phyloP scores from a whole-genome alignment of 2,797 vertebrate genomes.

The Ceryle rudis region DNA sequence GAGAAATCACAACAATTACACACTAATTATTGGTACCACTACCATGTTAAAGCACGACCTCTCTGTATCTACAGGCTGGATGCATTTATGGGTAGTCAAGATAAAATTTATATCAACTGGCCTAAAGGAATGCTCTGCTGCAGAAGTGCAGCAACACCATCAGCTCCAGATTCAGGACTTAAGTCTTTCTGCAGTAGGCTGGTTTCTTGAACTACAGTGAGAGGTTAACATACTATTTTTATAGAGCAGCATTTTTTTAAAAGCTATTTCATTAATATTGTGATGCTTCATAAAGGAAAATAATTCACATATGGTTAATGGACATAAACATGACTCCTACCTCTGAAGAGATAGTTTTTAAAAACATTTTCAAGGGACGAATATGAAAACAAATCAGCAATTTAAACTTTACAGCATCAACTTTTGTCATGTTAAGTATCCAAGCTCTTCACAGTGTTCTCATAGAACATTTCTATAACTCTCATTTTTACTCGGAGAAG shows the following conservation, averaged over 20 bases:
- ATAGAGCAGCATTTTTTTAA: not conserved
- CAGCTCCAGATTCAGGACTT: not conserved
- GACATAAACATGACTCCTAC: not conserved
- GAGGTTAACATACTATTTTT: not conserved
- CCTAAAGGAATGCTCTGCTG: not conserved
- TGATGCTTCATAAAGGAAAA: not conserved
- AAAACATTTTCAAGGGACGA: conserved; percentile 5
- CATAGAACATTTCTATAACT: not conserved
- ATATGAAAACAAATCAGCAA: not conserved
- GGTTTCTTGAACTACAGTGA: not conserved
- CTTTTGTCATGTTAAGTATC: not conserved
- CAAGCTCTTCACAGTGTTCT: not conserved
- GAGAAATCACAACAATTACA: not conserved
- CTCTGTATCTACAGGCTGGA: not conserved
- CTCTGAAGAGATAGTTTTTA: not conserved
- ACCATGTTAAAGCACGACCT: accelerated
- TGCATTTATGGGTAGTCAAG: not conserved
- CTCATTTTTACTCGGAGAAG: not conserved
- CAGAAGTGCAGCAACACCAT: not conserved
- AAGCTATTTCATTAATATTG: not conserved
- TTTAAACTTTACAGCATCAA: not conserved
- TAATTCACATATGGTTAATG: not conserved
- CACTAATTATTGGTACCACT: not conserved
- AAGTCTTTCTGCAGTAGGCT: not conserved
- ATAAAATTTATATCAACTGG: not conserved